These are phyloP conservation scores for Sarcophilus harrisii DNA, from an alignment of 2,797 vertebrate species.

Conservation along the genomic window DNA sequence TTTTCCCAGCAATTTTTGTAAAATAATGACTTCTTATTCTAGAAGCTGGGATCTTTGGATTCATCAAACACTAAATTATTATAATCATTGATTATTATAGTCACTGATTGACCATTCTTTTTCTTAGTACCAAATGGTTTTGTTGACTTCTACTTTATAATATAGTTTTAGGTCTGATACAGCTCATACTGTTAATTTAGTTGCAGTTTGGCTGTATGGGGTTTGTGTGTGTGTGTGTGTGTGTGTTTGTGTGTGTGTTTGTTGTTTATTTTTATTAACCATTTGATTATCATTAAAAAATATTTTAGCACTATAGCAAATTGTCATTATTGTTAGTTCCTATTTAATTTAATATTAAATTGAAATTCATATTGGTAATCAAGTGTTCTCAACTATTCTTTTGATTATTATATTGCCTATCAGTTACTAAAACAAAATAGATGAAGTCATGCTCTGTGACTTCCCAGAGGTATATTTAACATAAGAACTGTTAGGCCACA, in stretches of 20 bases:
- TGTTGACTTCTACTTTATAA: no score
- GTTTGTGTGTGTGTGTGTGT: not conserved
- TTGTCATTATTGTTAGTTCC: not conserved
- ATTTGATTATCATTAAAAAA: not conserved
- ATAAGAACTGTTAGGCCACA: constrained; percentile 21
- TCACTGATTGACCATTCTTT: no score
- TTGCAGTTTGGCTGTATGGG: constrained; percentile 18
- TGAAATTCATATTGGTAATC: constrained; percentile 18
- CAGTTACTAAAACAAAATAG: constrained; percentile 58
- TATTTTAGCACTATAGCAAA: not conserved
- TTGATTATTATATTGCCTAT: constrained; percentile 4
- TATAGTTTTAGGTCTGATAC: no score
- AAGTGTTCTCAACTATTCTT: constrained; percentile 54
- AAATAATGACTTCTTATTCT: no score
- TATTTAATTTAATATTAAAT: constrained; percentile 31
- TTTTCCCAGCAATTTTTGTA: no score
- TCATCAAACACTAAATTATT: no score
- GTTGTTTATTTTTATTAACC: not conserved
- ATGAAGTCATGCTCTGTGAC: constrained; percentile 28
- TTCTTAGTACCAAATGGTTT: no score
- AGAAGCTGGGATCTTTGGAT: no score
- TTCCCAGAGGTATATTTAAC: constrained; percentile 5
- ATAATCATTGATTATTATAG: no score
- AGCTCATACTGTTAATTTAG: not conserved
- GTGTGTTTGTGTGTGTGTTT: no score